Base-by-base conservation (phyloP, 1,140 invertebrate genomes). In the Pseudomyrmex sp. region DNA sequence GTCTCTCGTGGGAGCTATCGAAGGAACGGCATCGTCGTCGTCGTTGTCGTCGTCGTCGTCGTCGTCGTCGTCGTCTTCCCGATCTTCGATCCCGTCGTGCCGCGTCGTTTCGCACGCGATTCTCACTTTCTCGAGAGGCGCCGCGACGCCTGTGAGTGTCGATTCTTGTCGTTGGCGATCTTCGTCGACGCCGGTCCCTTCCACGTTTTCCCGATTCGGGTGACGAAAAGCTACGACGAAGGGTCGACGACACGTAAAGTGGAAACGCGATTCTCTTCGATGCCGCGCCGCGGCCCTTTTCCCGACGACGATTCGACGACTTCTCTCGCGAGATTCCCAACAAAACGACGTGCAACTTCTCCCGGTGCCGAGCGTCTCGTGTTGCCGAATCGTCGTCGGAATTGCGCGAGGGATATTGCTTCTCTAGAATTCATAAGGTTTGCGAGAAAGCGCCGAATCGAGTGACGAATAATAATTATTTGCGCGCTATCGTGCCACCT, bases 1-100 rank as follows among this genome's bases (percentile, higher is more conserved):
- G 88, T 77, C 56, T 80, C 82, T 72, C 77, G n/a, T 2, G 82
- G 72, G 85, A 66, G 61, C 80, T 79, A 87, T 89, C 80, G 73
- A 69, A 54, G 56, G 66, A 82, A 56, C 62, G 82, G 63, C 54
- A 68, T 75, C 46, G 54, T 62, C 18, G 35, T 62, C 52, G 35
- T 23, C 20, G 20, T 23, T 0, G 18, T 18, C 0, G 18, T 35
- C 35, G 26, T 62, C 52, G 35, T 23, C 20, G 20, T 23, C 18
- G 18, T 18, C 0, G 18, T 35, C 35, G 26, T 26, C 26, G 20
- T 54, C 54, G 18, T 75, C 56, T 62, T 20, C n/a, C 50, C n/a
- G 13, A 52, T 50, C 56, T 3, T 62, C 56, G 1, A n/a, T 15
- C 46, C 4, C 54, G 46, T 48, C 13, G 44, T 56, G 1, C 18